Conservation (phyloP, 2,113 vertebrate species). For the Microtus montanus region DNA sequence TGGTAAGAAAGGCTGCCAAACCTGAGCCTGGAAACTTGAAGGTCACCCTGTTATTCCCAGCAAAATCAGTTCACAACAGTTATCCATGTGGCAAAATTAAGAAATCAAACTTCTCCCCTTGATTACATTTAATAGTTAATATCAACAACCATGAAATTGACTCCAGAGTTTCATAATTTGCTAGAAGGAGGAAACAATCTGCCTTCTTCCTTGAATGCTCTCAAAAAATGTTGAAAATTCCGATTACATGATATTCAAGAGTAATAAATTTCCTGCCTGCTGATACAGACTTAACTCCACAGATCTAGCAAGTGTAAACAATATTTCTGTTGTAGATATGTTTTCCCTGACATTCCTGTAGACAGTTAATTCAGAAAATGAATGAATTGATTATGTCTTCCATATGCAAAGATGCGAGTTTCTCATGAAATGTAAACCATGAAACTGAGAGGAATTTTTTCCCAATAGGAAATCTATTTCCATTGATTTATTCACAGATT, state of each 20-base stretch:
- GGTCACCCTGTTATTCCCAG: not conserved
- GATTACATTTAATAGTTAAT: not conserved
- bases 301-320: conserved; percentile 30
- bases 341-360: conserved; percentile 2
- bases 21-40: not conserved
- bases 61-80: not conserved
- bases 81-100: not conserved
- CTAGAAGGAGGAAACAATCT: not conserved
- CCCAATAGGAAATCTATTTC: conserved; percentile 54
- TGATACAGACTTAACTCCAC: conserved; percentile 1
- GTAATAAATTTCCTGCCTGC: not conserved
- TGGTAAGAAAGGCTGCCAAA: not conserved
- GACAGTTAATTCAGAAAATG: conserved; percentile 18
- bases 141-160: conserved; percentile 29
- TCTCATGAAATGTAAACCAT: conserved; percentile 46
- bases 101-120: not conserved
- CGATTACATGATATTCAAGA: conserved; percentile 45
- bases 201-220: not conserved
- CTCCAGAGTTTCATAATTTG: not conserved
- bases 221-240: conserved; percentile 42
- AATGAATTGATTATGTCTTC: conserved; percentile 54
- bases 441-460: conserved; percentile 14
- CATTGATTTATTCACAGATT: conserved; percentile 52
- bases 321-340: conserved; percentile 56
- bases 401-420: conserved; percentile 56